These are phyloP conservation scores for Eristalinus aeneus DNA, from an alignment of 2,888 invertebrate species.

Conservation along the genomic window DNA sequence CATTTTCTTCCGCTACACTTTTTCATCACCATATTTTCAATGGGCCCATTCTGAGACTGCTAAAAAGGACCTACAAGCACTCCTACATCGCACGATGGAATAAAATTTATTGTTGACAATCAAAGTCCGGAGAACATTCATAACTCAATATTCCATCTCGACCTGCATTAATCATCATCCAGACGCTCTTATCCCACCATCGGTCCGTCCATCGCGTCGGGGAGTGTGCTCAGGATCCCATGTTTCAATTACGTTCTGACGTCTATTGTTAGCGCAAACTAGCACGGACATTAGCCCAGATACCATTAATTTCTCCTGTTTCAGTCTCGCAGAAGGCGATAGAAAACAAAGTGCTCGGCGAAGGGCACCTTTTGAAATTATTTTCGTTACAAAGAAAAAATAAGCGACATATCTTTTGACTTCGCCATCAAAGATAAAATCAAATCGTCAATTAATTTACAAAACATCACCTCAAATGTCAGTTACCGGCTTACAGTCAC, in stretches of 20 bases:
- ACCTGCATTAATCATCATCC: conserved; percentile 38
- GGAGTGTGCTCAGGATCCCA: neutral
- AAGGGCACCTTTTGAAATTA: conserved; percentile 3
- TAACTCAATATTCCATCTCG: conserved; percentile 15
- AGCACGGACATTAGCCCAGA: neutral
- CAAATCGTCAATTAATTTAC: conserved; percentile 38
- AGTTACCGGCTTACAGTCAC: neutral
- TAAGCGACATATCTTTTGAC: neutral
- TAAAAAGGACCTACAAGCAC: neutral
- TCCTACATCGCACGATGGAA: neutral
- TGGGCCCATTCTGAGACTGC: too few species aligned
- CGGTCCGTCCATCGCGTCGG: conserved; percentile 3
- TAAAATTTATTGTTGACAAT: conserved; percentile 1
- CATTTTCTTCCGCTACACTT: neutral
- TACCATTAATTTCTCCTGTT: conserved; percentile 8
- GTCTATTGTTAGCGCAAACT: neutral
- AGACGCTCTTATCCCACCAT: conserved; percentile 19
- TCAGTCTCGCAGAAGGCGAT: neutral
- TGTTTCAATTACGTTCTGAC: neutral
- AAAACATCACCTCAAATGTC: conserved; percentile 14
- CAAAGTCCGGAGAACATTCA: conserved; percentile 8
- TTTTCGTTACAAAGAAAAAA: conserved; percentile 2
- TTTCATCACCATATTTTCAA: neutral
- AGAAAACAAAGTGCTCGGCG: neutral
- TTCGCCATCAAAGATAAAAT: conserved; percentile 29